These are phyloP conservation scores for Nasonia oneida DNA, from an alignment of 2,888 invertebrate genomes.

Conservation along the genomic window DNA sequence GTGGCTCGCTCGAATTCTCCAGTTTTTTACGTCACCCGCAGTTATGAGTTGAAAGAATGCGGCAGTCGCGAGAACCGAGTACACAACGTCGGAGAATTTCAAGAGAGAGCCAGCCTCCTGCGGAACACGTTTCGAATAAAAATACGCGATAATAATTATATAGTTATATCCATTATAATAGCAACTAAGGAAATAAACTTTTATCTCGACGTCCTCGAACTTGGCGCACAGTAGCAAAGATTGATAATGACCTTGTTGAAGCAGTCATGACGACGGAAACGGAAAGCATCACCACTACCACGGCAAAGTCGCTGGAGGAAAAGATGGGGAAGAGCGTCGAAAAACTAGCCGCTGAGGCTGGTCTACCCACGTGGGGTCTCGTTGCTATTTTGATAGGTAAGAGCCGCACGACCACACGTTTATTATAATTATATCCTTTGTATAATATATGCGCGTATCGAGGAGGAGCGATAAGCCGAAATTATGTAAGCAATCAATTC, in stretches of 20 bases:
- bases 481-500: conserved; percentile 14
- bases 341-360: conserved; percentile 85
- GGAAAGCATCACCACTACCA: conserved; percentile 67
- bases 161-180: too few species aligned
- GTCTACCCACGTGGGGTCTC: conserved; percentile 91
- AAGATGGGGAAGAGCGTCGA: conserved; percentile 81
- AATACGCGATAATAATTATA: too few species aligned
- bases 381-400: conserved; percentile 90
- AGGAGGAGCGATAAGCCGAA: not conserved
- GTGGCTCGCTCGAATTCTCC: too few species aligned
- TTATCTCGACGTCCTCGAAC: not conserved
- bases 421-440: not conserved
- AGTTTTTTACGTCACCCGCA: too few species aligned
- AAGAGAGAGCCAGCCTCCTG: too few species aligned
- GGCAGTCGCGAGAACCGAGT: too few species aligned
- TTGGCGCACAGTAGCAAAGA: not conserved
- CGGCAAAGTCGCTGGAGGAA: conserved; percentile 73
- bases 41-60: too few species aligned
- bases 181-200: too few species aligned
- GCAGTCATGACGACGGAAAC: conserved; percentile 49
- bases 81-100: too few species aligned
- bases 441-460: not conserved
- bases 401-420: not conserved
- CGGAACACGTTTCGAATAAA: too few species aligned
- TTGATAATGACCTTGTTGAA: conserved; percentile 14